These are phyloP conservation scores for Chalcis sispes DNA, from an alignment of 2,888 invertebrate species.

Conservation along the genomic window DNA sequence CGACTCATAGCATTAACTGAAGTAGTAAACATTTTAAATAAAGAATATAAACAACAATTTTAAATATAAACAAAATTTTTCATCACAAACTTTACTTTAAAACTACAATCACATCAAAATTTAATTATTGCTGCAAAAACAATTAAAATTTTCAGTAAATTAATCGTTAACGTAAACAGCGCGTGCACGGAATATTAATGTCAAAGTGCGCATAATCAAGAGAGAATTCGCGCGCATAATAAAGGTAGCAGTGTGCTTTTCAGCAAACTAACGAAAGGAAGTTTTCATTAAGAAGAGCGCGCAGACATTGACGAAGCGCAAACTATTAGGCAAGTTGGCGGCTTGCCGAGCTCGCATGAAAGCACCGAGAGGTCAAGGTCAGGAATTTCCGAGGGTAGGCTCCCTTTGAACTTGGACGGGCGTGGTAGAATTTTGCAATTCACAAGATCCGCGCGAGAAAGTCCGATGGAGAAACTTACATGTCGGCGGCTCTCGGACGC, in stretches of 20 bases:
- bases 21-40: no score
- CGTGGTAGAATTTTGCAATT: slow-evolving; percentile 10
- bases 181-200: no score
- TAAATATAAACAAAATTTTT: no score
- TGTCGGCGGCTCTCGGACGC: slow-evolving; percentile 69
- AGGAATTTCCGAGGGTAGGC: neutral
- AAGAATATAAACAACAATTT: no score
- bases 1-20: no score
- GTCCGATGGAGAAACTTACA: slow-evolving; percentile 68
- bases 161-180: no score
- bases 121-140: neutral
- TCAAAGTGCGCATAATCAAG: no score
- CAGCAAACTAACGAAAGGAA: slow-evolving; percentile 3
- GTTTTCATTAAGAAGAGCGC: slow-evolving; percentile 21
- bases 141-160: neutral
- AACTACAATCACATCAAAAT: no score
- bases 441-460: neutral
- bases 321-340: slow-evolving; percentile 33
- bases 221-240: no score
- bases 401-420: slow-evolving; percentile 14
- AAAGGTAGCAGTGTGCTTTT: no score
- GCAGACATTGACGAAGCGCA: slow-evolving; percentile 22
- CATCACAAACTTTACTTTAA: no score
- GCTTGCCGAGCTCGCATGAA: slow-evolving; percentile 26
- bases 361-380: slow-evolving; percentile 28